phyloP scores from a whole-genome alignment of 2,888 invertebrate species.

The Agrochola lota region DNA sequence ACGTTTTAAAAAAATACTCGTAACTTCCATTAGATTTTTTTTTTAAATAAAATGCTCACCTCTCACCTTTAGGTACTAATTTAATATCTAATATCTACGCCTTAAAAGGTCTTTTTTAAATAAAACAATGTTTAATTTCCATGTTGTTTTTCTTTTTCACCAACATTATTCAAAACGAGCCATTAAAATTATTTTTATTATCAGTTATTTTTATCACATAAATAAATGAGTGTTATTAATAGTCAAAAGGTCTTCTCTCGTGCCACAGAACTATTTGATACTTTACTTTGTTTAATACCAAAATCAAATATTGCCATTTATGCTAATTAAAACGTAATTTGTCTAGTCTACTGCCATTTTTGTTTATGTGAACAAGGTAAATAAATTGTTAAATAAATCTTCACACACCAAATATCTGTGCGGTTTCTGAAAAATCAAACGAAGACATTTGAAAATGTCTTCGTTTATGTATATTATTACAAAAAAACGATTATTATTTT shows the following conservation, averaged over 20 bases:
- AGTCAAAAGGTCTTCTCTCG: neutral
- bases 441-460: neutral
- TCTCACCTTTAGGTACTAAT: conserved; percentile 1
- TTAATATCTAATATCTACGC: neutral
- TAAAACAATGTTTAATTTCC: too few relatives aligned
- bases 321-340: neutral
- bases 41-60: neutral
- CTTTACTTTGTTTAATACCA: neutral
- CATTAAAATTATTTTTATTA: conserved; percentile 4
- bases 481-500: neutral
- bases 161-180: conserved; percentile 7
- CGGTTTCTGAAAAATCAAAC: neutral
- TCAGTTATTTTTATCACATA: neutral
- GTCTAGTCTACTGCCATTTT: neutral
- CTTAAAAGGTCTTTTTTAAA: neutral
- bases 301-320: neutral
- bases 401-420: neutral
- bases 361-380: neutral
- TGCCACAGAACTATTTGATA: conserved; percentile 1
- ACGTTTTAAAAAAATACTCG: neutral
- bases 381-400: neutral
- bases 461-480: neutral
- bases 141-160: too few relatives aligned
- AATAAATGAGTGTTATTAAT: conserved; percentile 18
- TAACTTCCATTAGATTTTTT: neutral